Conservation (phyloP, 2,113 vertebrate species). For the Petaurus breviceps region DNA sequence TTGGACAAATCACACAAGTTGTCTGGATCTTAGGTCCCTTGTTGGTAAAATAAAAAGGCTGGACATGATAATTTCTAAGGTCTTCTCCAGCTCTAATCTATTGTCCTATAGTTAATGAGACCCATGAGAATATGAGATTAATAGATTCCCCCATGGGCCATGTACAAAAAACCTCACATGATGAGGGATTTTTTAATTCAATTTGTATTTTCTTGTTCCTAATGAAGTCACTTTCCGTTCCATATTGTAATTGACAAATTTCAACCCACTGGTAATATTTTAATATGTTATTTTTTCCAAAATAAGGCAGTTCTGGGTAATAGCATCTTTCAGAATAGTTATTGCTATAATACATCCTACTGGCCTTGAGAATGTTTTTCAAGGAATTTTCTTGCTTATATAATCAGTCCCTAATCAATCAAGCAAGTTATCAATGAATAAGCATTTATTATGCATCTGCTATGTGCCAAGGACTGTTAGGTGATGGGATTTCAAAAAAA, state of each 20-base stretch:
- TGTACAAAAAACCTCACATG: neutral
- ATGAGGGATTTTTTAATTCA: conserved; percentile 31
- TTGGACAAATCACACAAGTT: neutral
- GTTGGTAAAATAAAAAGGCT: neutral
- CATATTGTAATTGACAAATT: neutral
- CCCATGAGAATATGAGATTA: neutral
- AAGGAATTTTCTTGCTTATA: neutral
- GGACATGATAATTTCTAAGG: neutral
- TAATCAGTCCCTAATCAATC: neutral
- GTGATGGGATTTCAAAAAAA: too few relatives aligned
- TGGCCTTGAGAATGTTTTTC: conserved; percentile 16
- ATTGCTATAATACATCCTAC: neutral
- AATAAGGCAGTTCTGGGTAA: neutral
- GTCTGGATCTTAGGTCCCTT: neutral
- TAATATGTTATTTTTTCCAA: neutral
- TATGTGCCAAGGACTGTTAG: too few relatives aligned
- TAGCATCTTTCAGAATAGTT: neutral
- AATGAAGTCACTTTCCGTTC: conserved; percentile 8
- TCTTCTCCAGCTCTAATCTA: neutral
- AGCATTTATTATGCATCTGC: too few relatives aligned
- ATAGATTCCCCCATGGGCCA: neutral
- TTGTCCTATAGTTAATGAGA: conserved; percentile 1
- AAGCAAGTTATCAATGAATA: too few relatives aligned
- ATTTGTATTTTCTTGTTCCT: neutral
- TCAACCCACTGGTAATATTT: neutral